A percentile compares a stretch with the other conserved stretches of the same genome.
Conservation (phyloP, 2,888 invertebrate species). For the Cephonodes hylas region DNA sequence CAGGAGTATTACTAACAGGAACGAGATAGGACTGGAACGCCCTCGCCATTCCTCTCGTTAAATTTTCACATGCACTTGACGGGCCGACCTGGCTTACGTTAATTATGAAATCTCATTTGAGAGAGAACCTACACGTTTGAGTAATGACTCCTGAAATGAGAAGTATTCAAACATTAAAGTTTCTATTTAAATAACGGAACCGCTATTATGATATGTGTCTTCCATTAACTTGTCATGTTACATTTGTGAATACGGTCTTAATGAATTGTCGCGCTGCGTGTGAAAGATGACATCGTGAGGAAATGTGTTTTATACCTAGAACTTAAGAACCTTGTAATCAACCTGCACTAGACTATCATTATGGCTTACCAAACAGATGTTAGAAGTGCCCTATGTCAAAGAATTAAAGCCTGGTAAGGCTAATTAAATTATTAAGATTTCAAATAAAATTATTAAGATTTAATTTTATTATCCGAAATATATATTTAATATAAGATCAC, state of each 20-base stretch:
- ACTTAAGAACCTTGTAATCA: no score
- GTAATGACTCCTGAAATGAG: slow-evolving; percentile 70
- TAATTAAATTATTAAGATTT: no score
- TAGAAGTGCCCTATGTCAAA: no score
- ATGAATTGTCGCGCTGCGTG: no score
- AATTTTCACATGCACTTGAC: slow-evolving; percentile 80
- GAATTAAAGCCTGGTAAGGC: no score
- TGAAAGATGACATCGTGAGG: no score
- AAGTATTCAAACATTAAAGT: slow-evolving; percentile 61
- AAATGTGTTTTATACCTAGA: no score
- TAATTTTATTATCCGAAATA: no score
- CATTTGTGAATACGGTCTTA: background rate
- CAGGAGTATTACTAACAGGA: slow-evolving; percentile 44
- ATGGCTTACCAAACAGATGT: no score
- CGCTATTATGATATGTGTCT: slow-evolving; percentile 20
- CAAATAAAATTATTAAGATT: no score
- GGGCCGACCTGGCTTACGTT: slow-evolving; percentile 75
- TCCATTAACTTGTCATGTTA: background rate
- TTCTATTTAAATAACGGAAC: slow-evolving; percentile 52
- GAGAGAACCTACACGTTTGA: slow-evolving; percentile 72
- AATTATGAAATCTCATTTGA: slow-evolving; percentile 80
- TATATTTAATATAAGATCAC: no score
- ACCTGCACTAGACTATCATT: no score
- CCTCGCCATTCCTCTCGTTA: slow-evolving; percentile 68
- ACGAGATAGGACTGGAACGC: slow-evolving; percentile 60